Base-by-base conservation (phyloP, 2,888 invertebrate species). In the Aradus depressus region DNA sequence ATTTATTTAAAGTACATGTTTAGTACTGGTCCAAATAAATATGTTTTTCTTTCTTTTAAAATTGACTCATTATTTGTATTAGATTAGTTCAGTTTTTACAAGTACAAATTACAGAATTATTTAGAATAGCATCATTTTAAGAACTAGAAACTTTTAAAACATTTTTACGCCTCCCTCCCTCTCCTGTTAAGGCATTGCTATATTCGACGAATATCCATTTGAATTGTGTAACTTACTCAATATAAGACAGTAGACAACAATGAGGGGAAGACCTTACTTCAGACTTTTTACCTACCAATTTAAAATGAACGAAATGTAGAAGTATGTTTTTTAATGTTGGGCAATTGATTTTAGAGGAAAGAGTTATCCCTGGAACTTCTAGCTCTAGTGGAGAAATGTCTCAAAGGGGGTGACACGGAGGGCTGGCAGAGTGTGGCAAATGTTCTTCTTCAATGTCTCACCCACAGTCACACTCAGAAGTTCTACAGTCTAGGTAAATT, bases 401-500 rank as follows among this genome's bases (percentile, higher is more conserved):
- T 64, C 6, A 39, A 45, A 16, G 23, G 38, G 2, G 28, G 51
- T 6, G 47, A 44, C n/a, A 25, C 31, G 1, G 41, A 49, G n/a
- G 49, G 38, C 31, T 75, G 74, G 74, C 64, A 65, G 3, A 64
- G 64, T 56, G 64, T 75, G 32, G 67, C 74, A 19, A 66, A 69
- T 54, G 65, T 69, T 5, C 66, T 75, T 23, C 66, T 71, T 6
- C 67, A 71, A 8, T 71, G 71, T 63, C 64, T 76, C 26, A 70
- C 69, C 57, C 70, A 70, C 38, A 72, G 68, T 45, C 72, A 74
- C 59, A 67, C 70, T 8, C 71, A 73, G 60, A 71, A 74, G 62
- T 75, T 74, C 63, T 75, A 75, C 58, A 75, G 75, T 63, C 64
- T 76, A 53, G 72, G 75, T 74, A 63, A 31, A 18, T 47, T 31